A percentile compares a stretch with the other conserved stretches of the same genome.
These are phyloP conservation scores for Dicycla oo DNA, from an alignment of 2,888 invertebrate genomes.

Conservation along the genomic window DNA sequence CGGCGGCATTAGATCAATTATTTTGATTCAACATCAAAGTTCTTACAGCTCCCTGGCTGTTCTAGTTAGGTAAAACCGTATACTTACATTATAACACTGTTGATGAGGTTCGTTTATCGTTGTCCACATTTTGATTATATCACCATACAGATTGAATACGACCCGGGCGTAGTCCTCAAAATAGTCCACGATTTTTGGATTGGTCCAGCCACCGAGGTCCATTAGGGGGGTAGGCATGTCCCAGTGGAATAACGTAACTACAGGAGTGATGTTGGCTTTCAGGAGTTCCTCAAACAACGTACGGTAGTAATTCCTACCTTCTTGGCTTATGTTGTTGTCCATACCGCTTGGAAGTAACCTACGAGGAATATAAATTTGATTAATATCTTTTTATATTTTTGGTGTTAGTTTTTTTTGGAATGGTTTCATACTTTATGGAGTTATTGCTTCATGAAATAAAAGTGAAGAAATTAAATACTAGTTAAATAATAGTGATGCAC, in stretches of 20 bases:
- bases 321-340: conserved; percentile 91
- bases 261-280: conserved; percentile 92
- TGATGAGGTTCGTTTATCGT: conserved; percentile 94
- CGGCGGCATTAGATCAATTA: not conserved
- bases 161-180: conserved; percentile 90
- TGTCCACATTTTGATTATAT: conserved; percentile 93
- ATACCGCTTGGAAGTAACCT: conserved; percentile 93
- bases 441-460: no score
- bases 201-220: conserved; percentile 89
- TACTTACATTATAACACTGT: conserved; percentile 85
- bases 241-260: conserved; percentile 93
- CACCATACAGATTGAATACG: conserved; percentile 91
- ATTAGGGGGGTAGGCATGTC: conserved; percentile 88
- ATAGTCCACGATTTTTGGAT: conserved; percentile 87
- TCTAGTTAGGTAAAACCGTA: not conserved
- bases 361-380: conserved; percentile 25
- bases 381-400: no score
- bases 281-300: conserved; percentile 93
- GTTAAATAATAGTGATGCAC: no score
- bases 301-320: conserved; percentile 94
- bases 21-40: not conserved
- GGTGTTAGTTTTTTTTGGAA: no score
- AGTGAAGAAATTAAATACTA: no score
- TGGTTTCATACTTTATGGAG: no score
- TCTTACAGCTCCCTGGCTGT: no score